These are phyloP conservation scores for Drosophila nigromelanica DNA, from an alignment of 1,140 invertebrate genomes.

Conservation along the genomic window DNA sequence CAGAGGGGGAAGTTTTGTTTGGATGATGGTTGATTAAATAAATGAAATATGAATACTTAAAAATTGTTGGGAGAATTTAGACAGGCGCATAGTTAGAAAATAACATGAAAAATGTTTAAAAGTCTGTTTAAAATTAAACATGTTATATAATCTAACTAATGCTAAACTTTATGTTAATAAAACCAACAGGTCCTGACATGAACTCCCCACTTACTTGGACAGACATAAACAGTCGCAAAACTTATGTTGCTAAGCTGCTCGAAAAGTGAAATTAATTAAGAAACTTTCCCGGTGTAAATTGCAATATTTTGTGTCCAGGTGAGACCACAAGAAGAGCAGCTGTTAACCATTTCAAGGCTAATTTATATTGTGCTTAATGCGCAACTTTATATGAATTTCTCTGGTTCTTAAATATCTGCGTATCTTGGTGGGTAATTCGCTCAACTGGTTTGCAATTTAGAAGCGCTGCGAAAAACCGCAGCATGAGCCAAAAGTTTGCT, in stretches of 20 bases:
- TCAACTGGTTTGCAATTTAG: conserved; percentile 65
- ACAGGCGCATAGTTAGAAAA: no score
- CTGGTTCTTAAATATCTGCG: background rate
- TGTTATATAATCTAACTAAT: background rate
- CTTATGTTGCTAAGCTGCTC: conserved; percentile 3
- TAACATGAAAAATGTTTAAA: no score
- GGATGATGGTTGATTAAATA: no score
- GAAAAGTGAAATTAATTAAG: conserved; percentile 16
- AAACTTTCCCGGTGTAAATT: conserved; percentile 2
- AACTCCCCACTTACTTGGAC: background rate
- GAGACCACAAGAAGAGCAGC: conserved; percentile 2
- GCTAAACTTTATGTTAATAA: background rate
- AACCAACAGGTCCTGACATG: background rate
- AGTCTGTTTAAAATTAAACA: no score
- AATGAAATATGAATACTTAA: no score
- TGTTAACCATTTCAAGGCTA: background rate
- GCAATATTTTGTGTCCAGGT: background rate
- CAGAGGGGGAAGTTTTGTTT: no score
- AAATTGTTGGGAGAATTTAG: no score
- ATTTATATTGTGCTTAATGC: conserved; percentile 7
- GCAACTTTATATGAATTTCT: background rate
- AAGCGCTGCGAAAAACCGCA: conserved; percentile 52
- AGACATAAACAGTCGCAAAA: background rate
- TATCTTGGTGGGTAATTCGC: conserved; percentile 26
- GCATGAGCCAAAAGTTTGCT: conserved; percentile 67